phyloP scores from a whole-genome alignment of 2,113 vertebrate species.

The Sylvicapra grimmia region DNA sequence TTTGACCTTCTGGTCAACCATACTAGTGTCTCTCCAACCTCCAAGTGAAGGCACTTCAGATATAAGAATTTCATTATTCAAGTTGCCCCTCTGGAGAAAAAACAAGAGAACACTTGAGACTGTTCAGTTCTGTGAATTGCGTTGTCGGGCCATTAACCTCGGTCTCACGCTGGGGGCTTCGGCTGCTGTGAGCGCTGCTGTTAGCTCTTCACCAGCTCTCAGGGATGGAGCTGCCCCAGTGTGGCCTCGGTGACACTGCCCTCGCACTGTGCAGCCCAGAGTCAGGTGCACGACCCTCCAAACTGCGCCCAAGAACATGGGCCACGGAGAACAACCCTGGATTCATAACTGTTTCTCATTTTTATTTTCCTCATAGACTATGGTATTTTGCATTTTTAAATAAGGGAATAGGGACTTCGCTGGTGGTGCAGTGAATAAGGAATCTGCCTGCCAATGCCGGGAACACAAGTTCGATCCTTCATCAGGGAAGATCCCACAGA shows the following conservation, averaged over 20 bases:
- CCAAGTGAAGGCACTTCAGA: not conserved
- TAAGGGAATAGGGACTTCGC: not conserved
- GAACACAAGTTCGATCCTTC: not conserved
- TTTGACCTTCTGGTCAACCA: not conserved
- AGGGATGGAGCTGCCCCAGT: no score
- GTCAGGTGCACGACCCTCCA: not conserved
- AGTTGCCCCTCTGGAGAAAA: not conserved
- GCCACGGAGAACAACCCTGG: not conserved
- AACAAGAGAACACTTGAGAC: not conserved
- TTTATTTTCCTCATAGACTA: not conserved
- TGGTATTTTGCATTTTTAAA: not conserved
- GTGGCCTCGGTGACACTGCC: accelerated
- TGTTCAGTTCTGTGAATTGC: not conserved
- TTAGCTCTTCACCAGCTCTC: not conserved
- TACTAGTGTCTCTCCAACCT: not conserved
- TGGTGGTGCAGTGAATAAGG: not conserved
- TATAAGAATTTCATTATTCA: not conserved
- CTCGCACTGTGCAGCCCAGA: not conserved
- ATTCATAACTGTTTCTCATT: not conserved
- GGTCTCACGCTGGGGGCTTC: not conserved
- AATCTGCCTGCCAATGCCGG: not conserved
- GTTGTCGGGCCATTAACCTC: accelerated
- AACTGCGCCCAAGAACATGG: not conserved
- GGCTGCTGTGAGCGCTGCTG: accelerated
- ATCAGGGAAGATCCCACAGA: not conserved